Evolutionary conservation across 1,140 invertebrate species (phyloP).

Genomic region (Mycetomoellerius zeteki): DNA sequence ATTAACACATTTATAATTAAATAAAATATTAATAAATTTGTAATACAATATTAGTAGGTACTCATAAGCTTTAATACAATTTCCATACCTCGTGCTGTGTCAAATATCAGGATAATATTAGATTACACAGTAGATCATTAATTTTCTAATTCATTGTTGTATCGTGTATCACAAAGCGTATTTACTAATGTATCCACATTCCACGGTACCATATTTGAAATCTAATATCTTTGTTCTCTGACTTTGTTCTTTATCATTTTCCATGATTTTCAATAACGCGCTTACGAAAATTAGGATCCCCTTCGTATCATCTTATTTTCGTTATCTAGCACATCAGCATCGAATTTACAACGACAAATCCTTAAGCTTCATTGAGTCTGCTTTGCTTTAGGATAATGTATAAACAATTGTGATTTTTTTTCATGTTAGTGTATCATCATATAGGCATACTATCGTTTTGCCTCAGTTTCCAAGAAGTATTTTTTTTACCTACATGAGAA

Average conservation of each 20-base stretch:
- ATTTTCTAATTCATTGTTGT: constrained; percentile 31
- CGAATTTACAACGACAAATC: constrained; percentile 25
- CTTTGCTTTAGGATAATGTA: neutral
- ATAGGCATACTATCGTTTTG: constrained; percentile 26
- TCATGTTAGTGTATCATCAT: neutral
- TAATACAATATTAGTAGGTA: too few relatives aligned
- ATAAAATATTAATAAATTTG: constrained; percentile 17
- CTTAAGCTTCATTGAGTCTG: neutral
- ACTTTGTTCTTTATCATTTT: constrained; percentile 21
- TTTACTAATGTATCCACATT: constrained; percentile 22
- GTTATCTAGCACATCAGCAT: neutral
- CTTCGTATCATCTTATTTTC: neutral
- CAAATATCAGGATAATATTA: constrained; percentile 16
- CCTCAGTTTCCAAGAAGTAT: constrained; percentile 36
- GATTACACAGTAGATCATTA: constrained; percentile 2
- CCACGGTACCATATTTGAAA: neutral
- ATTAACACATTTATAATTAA: neutral
- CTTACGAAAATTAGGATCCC: constrained; percentile 21
- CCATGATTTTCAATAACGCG: neutral
- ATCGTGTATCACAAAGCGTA: neutral
- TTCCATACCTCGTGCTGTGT: neutral
- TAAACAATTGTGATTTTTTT: constrained; percentile 18
- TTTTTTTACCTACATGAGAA: constrained; percentile 36
- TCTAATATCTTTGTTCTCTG: constrained; percentile 30
- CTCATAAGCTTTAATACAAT: constrained; percentile 10